Base-by-base conservation (phyloP, 64 coral and sea anemone genomes). In the Anthopleura sola region DNA sequence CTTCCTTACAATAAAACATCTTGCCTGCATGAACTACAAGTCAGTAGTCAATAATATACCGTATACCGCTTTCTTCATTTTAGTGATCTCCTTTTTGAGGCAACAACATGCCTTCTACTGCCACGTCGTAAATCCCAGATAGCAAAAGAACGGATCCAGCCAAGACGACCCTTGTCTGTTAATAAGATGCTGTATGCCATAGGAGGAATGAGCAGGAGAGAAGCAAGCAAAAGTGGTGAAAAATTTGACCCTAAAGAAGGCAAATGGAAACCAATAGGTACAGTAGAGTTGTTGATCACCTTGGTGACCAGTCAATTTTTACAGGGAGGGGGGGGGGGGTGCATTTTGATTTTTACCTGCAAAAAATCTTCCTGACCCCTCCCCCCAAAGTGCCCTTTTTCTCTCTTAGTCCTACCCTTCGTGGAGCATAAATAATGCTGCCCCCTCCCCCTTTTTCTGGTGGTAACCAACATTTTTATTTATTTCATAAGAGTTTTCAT, bases 251-350 rank as follows among this genome's bases (percentile, higher is more conserved):
- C 97, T 23, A 91, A 79, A 81, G 92, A 99, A 46, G 90, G 97
- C 83, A 99, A 99, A 82, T 99, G 97, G 97, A 99, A 90, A 86
- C 85, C 92, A 16, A 95, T 99, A 68, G 93, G 97, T 98, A n/a
- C n/a, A n/a, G n/a, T 44, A 44, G 40, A 8, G 40, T 8, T 44
- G 9, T 44, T 44, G 40, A 44, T 44, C 4, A 44, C 40, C n/a
- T n/a, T n/a, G n/a, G n/a, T n/a, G n/a, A n/a, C n/a, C n/a, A n/a
- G n/a, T n/a, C n/a, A n/a, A n/a, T n/a, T n/a, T n/a, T n/a, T n/a
- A n/a, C n/a, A n/a, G n/a, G n/a, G n/a, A n/a, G n/a, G n/a, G n/a
- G n/a, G n/a, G n/a, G n/a, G n/a, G n/a, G n/a, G n/a, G n/a, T n/a
- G n/a, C n/a, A n/a, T n/a, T n/a, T n/a, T n/a, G n/a, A n/a, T n/a